Evolutionary conservation across 1,140 invertebrate genomes (phyloP).

Genomic region (Lasioglossum albipes): DNA sequence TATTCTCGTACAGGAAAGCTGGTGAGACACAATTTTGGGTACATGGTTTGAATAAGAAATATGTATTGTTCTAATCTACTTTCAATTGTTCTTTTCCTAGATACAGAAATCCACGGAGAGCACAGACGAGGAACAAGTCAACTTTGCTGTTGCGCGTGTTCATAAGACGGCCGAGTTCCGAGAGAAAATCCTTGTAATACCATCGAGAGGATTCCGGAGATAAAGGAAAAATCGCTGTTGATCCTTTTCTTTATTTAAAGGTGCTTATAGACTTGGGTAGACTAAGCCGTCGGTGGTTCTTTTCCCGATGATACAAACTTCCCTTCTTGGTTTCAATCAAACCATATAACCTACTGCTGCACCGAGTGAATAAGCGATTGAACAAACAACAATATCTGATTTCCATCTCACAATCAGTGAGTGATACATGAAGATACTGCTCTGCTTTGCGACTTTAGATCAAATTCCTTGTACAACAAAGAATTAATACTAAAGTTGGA

Average conservation of each 20-base stretch:
- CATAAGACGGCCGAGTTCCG: slow-evolving; percentile 33
- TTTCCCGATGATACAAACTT: slow-evolving; percentile 18
- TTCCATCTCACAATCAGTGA: no score
- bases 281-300: slow-evolving; percentile 25
- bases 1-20: no score
- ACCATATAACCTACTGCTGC: background rate
- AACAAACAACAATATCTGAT: no score
- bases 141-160: slow-evolving; percentile 29
- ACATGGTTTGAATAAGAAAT: no score
- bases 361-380: background rate
- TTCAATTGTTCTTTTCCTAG: no score
- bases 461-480: no score
- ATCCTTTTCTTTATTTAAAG: slow-evolving; percentile 55
- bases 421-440: no score
- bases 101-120: background rate
- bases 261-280: slow-evolving; percentile 23
- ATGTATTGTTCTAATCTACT: no score
- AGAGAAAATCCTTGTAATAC: slow-evolving; percentile 28
- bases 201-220: slow-evolving; percentile 32
- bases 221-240: slow-evolving; percentile 30
- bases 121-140: background rate
- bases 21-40: no score
- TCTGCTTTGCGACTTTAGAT: no score
- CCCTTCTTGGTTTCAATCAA: slow-evolving; percentile 15
- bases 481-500: no score